Evolutionary conservation across 2,888 invertebrate species (phyloP).

Genomic region (Halictus quadricinctus): DNA sequence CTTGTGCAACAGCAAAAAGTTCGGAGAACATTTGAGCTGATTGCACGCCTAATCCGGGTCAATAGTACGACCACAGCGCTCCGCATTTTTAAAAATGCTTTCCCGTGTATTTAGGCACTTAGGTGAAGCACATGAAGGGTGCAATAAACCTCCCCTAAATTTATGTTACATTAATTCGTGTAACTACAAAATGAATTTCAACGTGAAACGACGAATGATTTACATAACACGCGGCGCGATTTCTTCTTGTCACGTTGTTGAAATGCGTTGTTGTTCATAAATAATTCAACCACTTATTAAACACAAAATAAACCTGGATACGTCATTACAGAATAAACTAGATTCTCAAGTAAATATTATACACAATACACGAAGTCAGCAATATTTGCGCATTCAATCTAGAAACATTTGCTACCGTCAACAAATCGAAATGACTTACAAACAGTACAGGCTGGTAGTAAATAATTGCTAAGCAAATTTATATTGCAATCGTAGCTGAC

Average conservation of each 20-base stretch:
- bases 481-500: background rate
- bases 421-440: background rate
- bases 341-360: background rate
- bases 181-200: background rate
- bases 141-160: background rate
- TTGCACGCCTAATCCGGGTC: background rate
- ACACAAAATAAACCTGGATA: background rate
- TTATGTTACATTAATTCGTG: background rate
- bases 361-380: background rate
- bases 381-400: background rate
- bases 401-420: background rate
- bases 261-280: background rate
- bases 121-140: background rate
- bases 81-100: background rate
- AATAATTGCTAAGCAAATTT: background rate
- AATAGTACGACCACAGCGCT: background rate
- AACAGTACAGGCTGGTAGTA: background rate
- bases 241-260: background rate
- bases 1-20: background rate
- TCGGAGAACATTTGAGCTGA: background rate
- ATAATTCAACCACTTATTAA: background rate
- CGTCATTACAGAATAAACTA: background rate
- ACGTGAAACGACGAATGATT: background rate
- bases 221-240: background rate
- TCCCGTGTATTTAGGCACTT: background rate